phyloP scores from a whole-genome alignment of 2,797 vertebrate genomes.

The Hephaestus fuliginosus region DNA sequence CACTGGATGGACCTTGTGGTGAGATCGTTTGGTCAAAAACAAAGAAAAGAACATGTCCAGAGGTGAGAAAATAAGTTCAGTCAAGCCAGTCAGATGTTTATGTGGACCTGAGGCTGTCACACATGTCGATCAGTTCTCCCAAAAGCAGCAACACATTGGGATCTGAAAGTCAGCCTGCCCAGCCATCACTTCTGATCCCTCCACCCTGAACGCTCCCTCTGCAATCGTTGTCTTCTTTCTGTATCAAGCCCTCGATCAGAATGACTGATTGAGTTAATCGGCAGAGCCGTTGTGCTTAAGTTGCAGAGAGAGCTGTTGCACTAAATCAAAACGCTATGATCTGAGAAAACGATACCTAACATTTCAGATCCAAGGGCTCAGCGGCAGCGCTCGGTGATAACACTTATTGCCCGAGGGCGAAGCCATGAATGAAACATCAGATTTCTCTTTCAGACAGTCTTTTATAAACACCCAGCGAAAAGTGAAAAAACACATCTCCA shows the following conservation, averaged over 20 bases:
- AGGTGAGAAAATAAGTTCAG: neutral
- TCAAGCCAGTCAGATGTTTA: neutral
- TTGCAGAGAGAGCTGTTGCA: conserved; percentile 34
- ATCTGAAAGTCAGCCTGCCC: neutral
- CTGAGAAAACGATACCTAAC: conserved; percentile 61
- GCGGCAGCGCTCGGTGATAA: conserved; percentile 55
- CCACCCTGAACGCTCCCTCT: neutral
- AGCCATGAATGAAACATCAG: conserved; percentile 84
- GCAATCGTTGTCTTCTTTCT: neutral
- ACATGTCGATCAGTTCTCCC: neutral
- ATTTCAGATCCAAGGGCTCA: conserved; percentile 63
- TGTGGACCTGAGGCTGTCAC: neutral
- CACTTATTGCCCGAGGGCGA: conserved; percentile 72
- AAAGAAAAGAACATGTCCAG: neutral
- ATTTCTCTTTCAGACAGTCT: conserved; percentile 82
- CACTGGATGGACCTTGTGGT: neutral
- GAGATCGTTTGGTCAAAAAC: neutral
- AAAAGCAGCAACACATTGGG: neutral
- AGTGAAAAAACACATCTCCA: conserved; percentile 81
- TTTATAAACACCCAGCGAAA: conserved; percentile 80
- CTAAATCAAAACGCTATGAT: conserved; percentile 48
- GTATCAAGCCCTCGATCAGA: conserved; percentile 11
- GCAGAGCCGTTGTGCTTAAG: conserved; percentile 32
- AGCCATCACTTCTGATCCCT: neutral
- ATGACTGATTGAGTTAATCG: conserved; percentile 17